These are phyloP conservation scores for Actinostola sp. DNA, from an alignment of 92 coral and sea anemone species.

Conservation along the genomic window DNA sequence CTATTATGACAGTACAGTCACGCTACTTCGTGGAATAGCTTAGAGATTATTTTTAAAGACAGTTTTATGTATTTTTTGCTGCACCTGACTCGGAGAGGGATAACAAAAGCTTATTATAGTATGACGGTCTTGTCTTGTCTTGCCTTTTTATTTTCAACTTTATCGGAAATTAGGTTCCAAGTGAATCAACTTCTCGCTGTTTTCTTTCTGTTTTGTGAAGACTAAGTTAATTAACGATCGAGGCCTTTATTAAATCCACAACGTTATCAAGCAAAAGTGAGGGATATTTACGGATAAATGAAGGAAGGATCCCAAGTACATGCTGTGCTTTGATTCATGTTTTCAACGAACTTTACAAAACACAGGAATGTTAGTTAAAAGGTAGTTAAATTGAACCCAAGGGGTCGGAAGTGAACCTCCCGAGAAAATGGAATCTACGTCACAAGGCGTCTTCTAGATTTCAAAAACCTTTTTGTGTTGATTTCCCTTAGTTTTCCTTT, in stretches of 20 bases:
- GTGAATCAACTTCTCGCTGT: slow-evolving; percentile 10
- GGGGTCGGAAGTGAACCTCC: slow-evolving; percentile 46
- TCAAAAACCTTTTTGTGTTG: slow-evolving; percentile 1
- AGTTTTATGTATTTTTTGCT: slow-evolving; percentile 36
- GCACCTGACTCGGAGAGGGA: slow-evolving; percentile 50
- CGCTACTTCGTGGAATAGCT: slow-evolving; percentile 25
- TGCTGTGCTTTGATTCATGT: slow-evolving; percentile 35
- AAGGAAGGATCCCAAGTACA: slow-evolving; percentile 8
- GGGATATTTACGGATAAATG: slow-evolving; percentile 20
- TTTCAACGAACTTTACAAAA: slow-evolving; percentile 34
- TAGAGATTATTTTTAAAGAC: slow-evolving; percentile 10
- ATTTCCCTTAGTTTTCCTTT: background rate
- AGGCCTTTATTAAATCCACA: background rate
- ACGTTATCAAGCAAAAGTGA: slow-evolving; percentile 7
- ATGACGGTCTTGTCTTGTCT: slow-evolving; percentile 1
- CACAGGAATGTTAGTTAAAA: slow-evolving; percentile 37
- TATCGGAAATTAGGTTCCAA: slow-evolving; percentile 83
- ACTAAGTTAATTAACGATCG: slow-evolving; percentile 17
- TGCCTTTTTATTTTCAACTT: slow-evolving; percentile 47
- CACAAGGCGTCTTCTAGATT: background rate
- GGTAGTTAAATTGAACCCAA: slow-evolving; percentile 22
- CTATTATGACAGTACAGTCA: slow-evolving; percentile 6
- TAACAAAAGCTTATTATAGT: slow-evolving; percentile 43
- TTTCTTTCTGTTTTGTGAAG: background rate
- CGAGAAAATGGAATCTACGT: slow-evolving; percentile 9